A percentile compares a stretch with the other conserved stretches of the same genome.
These are phyloP conservation scores for Manis javanica DNA, from an alignment of 2,797 vertebrate species.

Conservation along the genomic window DNA sequence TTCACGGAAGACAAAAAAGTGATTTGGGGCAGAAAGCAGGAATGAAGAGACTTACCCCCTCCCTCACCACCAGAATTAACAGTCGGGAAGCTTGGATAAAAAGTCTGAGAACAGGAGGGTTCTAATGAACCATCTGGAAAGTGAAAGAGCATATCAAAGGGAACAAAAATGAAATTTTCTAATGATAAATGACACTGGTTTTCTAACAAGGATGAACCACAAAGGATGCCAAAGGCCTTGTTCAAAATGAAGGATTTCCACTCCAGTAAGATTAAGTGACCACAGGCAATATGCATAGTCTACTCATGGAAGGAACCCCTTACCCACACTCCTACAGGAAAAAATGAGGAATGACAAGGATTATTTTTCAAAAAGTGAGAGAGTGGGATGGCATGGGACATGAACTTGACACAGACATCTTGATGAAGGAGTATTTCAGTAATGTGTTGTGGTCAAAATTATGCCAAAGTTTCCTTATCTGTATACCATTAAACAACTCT, in stretches of 20 bases:
- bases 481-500: not conserved
- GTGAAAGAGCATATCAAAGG: slow-evolving; percentile 3
- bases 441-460: not conserved
- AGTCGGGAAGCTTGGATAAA: not conserved
- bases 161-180: not conserved
- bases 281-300: not conserved
- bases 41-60: slow-evolving; percentile 45
- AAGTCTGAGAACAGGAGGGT: slow-evolving; percentile 25
- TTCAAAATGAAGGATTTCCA: not conserved
- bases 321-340: not conserved
- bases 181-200: slow-evolving; percentile 17
- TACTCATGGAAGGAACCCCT: not conserved
- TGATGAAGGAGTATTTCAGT: not conserved
- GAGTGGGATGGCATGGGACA: not conserved
- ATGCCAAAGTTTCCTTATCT: not conserved
- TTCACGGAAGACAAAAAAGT: slow-evolving; percentile 35
- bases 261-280: not conserved
- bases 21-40: not conserved
- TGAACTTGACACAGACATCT: not conserved
- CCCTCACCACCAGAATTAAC: not conserved
- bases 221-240: not conserved
- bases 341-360: not conserved
- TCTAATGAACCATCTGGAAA: slow-evolving; percentile 67
- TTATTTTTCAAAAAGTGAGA: not conserved
- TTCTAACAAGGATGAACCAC: slow-evolving; percentile 42